These are phyloP conservation scores for Hepsetus odoe DNA, from an alignment of 2,113 vertebrate genomes.

Conservation along the genomic window DNA sequence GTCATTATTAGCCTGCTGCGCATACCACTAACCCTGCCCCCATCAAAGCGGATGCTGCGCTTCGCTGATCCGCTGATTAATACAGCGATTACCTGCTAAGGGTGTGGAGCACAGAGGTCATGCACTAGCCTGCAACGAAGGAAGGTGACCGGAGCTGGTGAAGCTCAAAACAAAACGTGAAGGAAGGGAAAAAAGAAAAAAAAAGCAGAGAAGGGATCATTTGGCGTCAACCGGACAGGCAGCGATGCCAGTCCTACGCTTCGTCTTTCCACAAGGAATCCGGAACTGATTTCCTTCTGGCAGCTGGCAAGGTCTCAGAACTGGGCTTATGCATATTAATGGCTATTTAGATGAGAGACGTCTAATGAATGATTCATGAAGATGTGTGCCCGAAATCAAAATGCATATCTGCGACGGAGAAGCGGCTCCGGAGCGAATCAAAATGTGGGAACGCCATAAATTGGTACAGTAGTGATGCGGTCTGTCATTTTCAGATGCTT, in stretches of 20 bases:
- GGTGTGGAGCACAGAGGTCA: slow-evolving; percentile 60
- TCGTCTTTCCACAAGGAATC: slow-evolving; percentile 32
- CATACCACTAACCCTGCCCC: slow-evolving; percentile 47
- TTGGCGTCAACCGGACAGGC: background rate
- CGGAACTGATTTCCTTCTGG: slow-evolving; percentile 41
- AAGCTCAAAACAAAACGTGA: slow-evolving; percentile 27
- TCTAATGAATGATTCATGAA: slow-evolving; percentile 44
- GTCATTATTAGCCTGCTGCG: slow-evolving; percentile 62
- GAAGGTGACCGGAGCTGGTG: background rate
- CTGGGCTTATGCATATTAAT: slow-evolving; percentile 58
- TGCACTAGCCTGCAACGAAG: slow-evolving; percentile 27
- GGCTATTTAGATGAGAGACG: slow-evolving; percentile 48
- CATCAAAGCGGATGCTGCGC: slow-evolving; percentile 55
- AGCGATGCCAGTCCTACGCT: background rate
- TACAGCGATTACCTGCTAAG: slow-evolving; percentile 57
- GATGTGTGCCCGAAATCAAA: slow-evolving; percentile 50
- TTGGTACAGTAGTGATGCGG: slow-evolving; percentile 45
- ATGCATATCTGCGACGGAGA: slow-evolving; percentile 44
- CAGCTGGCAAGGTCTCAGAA: slow-evolving; percentile 56
- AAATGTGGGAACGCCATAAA: slow-evolving; percentile 14
- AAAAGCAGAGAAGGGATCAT: background rate
- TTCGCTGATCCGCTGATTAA: slow-evolving; percentile 61
- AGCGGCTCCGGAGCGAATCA: background rate
- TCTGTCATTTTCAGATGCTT: slow-evolving; percentile 34
- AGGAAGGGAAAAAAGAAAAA: slow-evolving; percentile 8